Evolutionary conservation across 2,888 invertebrate species (phyloP), one percentile per base, ranked within the genome.

Genomic region (Exephanes ischioxanthus): DNA sequence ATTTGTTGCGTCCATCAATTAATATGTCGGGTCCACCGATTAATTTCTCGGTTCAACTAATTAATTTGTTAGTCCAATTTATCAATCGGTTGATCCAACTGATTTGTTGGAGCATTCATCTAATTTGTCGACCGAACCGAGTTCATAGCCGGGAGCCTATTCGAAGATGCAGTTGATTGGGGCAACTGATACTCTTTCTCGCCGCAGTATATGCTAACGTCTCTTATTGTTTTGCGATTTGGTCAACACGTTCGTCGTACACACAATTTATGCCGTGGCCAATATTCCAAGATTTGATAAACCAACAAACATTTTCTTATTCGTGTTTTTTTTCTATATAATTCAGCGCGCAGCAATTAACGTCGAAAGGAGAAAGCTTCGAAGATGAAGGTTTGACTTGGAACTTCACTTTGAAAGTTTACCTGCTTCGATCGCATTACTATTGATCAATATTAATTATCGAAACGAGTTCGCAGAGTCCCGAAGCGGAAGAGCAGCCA

Each of bases 401-500:
- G 22, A 55, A 22, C 41, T 41, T 22, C 26, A 2, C 14, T n/a
- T 22, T 58, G 72, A 22, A 58, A 58, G 55, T 73, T 73, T 37
- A 6, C 9, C 19, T 22, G 41, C n/a, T 16, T 58, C 37, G 9
- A 53, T 58, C 11, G 30, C 37, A 14, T 3, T 37, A 58, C 55
- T 37, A 58, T 73, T 73, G 61, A 79, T 71, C 63, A 71, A 71
- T 63, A 70, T 80, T 72, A 80, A 72, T 72, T 41, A 72, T 66
- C 55, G 66, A 22, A 2, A 11, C 66, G 51, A 48, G 51, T n/a
- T 30, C 48, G 51, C 26, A 3, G 33, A n/a, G 37, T 77, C 61
- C 16, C 48, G 61, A 7, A 9, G 73, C 61, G 41, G 58, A 48
- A 33, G 33, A 76, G 19, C n/a, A 16, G 63, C 63, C 19, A 16